Percentiles rank a stretch among this genome's conserved stretches.
Conservation (phyloP, 2,888 invertebrate genomes). For the Dascillus cervinus region DNA sequence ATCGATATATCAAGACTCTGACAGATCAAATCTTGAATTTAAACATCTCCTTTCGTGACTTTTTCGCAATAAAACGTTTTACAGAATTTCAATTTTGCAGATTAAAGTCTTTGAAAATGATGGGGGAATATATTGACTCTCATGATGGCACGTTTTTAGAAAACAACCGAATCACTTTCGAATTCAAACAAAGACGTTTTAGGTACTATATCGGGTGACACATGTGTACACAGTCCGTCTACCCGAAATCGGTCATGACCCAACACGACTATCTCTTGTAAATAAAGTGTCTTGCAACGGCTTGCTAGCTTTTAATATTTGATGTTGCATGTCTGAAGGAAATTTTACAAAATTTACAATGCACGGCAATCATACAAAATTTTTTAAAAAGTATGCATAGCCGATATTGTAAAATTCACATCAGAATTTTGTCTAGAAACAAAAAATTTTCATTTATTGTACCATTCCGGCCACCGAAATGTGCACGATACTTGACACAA, state of each 20-base stretch:
- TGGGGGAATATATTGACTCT: neutral
- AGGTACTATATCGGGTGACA: slow-evolving; percentile 19
- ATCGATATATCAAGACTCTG: slow-evolving; percentile 18
- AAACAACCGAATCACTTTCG: slow-evolving; percentile 5
- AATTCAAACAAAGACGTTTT: slow-evolving; percentile 23
- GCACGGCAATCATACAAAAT: too few species aligned
- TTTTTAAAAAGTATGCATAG: too few species aligned
- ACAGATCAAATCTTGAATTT: slow-evolving; percentile 18
- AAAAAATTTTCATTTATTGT: too few species aligned
- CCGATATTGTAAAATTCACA: too few species aligned
- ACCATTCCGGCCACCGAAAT: too few species aligned
- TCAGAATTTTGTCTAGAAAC: too few species aligned
- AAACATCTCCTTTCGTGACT: slow-evolving; percentile 10
- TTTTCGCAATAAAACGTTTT: neutral
- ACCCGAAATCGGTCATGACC: slow-evolving; percentile 21
- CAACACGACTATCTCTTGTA: slow-evolving; percentile 16
- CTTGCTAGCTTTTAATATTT: too few species aligned
- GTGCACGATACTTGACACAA: too few species aligned
- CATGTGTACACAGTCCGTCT: slow-evolving; percentile 19
- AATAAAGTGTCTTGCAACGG: too few species aligned
- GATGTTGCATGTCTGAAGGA: too few species aligned
- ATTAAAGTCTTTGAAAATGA: neutral
- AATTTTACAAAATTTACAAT: too few species aligned
- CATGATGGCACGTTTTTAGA: neutral
- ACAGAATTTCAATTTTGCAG: neutral